Percentiles rank a stretch among this genome's conserved stretches.
phyloP scores from a whole-genome alignment of 2,888 invertebrate species.

The Aphrophora alni region DNA sequence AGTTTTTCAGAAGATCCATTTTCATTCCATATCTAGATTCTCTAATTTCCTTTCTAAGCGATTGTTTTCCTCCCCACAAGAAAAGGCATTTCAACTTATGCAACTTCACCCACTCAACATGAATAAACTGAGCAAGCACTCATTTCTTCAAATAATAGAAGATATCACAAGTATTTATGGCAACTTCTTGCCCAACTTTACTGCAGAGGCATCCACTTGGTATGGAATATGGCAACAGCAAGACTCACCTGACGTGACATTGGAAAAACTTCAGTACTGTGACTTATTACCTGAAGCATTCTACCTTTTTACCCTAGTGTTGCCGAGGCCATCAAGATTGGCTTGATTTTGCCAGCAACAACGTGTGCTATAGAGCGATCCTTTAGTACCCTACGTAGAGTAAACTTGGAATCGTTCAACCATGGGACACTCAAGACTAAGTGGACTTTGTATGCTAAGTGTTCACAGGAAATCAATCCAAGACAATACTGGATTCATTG shows the following conservation, averaged over 20 bases:
- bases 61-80: background rate
- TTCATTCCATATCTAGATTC: conserved; percentile 5
- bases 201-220: background rate
- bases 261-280: background rate
- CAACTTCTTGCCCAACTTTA: background rate
- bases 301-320: background rate
- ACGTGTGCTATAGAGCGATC: background rate
- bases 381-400: conserved; percentile 2
- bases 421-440: background rate
- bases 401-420: background rate
- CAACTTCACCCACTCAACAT: conserved; percentile 1
- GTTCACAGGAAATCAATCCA: background rate
- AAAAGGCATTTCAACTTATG: background rate
- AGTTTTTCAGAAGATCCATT: background rate
- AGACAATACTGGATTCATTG: no score
- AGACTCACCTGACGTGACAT: background rate
- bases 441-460: background rate
- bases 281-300: background rate
- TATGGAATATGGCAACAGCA: background rate
- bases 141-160: background rate
- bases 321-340: background rate
- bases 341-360: background rate
- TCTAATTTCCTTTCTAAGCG: background rate
- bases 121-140: background rate
- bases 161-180: background rate